These are phyloP conservation scores for Cactoblastis cactorum DNA, from an alignment of 2,888 invertebrate species.

Conservation along the genomic window DNA sequence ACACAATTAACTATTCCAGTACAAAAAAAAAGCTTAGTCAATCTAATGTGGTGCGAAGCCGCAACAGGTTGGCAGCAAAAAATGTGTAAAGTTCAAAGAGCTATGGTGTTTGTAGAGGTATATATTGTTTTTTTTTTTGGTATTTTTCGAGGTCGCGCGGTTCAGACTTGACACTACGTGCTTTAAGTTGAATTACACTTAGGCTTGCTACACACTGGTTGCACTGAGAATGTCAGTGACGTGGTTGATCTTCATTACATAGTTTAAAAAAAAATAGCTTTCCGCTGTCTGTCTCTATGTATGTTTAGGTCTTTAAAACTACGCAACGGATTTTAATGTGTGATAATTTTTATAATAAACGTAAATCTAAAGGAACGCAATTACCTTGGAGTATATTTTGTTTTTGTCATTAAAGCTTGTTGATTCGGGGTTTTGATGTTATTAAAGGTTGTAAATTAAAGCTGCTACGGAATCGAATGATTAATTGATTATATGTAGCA, in stretches of 20 bases:
- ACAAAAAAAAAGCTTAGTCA: constrained; percentile 35
- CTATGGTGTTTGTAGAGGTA: constrained; percentile 48
- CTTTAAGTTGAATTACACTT: constrained; percentile 25
- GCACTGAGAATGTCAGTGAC: too few relatives aligned
- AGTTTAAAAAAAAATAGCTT: too few relatives aligned
- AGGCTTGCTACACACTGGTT: constrained; percentile 24
- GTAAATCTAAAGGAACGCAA: not conserved
- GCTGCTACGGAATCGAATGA: not conserved
- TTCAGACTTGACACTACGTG: constrained; percentile 42
- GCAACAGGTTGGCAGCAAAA: constrained; percentile 47
- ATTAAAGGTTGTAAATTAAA: not conserved
- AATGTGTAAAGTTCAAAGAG: constrained; percentile 57
- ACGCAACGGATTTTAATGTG: too few relatives aligned
- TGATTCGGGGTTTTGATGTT: not conserved
- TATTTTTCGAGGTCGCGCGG: constrained; percentile 55
- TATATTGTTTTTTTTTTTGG: constrained; percentile 43
- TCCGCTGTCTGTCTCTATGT: too few relatives aligned
- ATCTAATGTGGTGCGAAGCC: constrained; percentile 39
- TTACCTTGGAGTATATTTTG: not conserved
- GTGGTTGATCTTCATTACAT: too few relatives aligned
- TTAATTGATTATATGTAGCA: too few relatives aligned
- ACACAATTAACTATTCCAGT: not conserved
- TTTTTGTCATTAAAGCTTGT: constrained; percentile 8
- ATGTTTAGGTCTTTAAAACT: too few relatives aligned
- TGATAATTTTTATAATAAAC: constrained; percentile 30